Evolutionary conservation across 2,888 invertebrate genomes (phyloP).

Genomic region (Hyalella azteca): DNA sequence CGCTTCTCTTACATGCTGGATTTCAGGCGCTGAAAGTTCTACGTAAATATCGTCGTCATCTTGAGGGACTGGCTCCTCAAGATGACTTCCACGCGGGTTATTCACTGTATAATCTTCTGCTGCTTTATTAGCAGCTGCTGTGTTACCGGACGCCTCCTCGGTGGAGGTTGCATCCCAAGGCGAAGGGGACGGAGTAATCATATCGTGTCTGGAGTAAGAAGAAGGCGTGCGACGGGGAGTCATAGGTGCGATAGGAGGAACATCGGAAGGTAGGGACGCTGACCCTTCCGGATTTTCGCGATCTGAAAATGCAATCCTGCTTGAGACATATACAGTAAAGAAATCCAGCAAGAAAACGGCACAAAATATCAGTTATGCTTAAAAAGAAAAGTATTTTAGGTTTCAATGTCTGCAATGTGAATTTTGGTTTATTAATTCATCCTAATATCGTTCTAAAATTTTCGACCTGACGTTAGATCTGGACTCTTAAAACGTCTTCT

Average conservation of each 20-base stretch:
- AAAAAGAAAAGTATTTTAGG: no score
- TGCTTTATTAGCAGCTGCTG: constrained; percentile 38
- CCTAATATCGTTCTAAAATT: no score
- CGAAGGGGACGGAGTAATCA: constrained; percentile 60
- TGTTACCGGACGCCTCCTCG: constrained; percentile 38
- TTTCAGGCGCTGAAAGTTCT: constrained; percentile 65
- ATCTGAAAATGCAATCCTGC: no score
- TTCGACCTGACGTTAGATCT: no score
- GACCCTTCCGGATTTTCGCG: constrained; percentile 42
- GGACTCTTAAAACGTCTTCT: no score
- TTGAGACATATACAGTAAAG: no score
- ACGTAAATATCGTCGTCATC: constrained; percentile 73
- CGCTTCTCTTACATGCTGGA: constrained; percentile 46
- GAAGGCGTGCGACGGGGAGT: constrained; percentile 61
- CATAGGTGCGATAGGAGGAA: constrained; percentile 63
- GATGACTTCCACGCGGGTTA: constrained; percentile 38
- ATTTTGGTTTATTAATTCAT: no score
- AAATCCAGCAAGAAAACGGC: no score
- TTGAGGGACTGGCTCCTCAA: constrained; percentile 29
- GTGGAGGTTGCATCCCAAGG: constrained; percentile 46
- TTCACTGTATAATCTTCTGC: constrained; percentile 27
- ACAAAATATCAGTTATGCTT: no score
- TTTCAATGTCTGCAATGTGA: no score
- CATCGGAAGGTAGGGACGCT: constrained; percentile 37
- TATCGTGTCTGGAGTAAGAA: constrained; percentile 55